Evolutionary conservation across 1,140 invertebrate species (phyloP).

Genomic region (Drosophila nasuta): DNA sequence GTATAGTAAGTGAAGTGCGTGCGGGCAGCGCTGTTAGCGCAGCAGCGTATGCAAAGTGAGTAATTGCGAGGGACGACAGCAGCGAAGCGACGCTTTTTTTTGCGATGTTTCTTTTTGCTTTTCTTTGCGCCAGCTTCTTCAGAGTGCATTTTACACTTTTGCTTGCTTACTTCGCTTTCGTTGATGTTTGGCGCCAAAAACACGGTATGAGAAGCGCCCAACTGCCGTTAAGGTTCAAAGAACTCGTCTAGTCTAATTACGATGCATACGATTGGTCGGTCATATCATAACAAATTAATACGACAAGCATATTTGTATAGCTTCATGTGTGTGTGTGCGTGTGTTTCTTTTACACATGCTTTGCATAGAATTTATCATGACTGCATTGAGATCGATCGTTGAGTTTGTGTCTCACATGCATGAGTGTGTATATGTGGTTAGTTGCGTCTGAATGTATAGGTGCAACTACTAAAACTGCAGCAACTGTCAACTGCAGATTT

Average conservation of each 20-base stretch:
- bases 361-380: conserved; percentile 69
- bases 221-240: conserved; percentile 76
- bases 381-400: conserved; percentile 73
- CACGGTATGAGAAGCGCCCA: conserved; percentile 45
- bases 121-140: conserved; percentile 45
- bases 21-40: conserved; percentile 28
- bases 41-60: conserved; percentile 38
- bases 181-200: conserved; percentile 75
- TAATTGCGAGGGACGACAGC: conserved; percentile 30
- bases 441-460: not conserved
- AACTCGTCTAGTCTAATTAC: conserved; percentile 76
- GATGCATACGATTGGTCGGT: conserved; percentile 35
- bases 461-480: conserved; percentile 25
- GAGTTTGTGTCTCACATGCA: conserved; percentile 27
- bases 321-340: conserved; percentile 3
- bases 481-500: conserved; percentile 62
- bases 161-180: conserved; percentile 56
- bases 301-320: conserved; percentile 15
- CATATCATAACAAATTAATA: conserved; percentile 68
- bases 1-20: conserved; percentile 42
- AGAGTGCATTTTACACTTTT: conserved; percentile 43
- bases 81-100: conserved; percentile 24
- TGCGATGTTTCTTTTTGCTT: conserved; percentile 37
- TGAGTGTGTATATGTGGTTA: conserved; percentile 29
- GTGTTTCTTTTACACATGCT: conserved; percentile 22